These are phyloP conservation scores for Musca vetustissima DNA, from an alignment of 1,140 invertebrate species.

Conservation along the genomic window DNA sequence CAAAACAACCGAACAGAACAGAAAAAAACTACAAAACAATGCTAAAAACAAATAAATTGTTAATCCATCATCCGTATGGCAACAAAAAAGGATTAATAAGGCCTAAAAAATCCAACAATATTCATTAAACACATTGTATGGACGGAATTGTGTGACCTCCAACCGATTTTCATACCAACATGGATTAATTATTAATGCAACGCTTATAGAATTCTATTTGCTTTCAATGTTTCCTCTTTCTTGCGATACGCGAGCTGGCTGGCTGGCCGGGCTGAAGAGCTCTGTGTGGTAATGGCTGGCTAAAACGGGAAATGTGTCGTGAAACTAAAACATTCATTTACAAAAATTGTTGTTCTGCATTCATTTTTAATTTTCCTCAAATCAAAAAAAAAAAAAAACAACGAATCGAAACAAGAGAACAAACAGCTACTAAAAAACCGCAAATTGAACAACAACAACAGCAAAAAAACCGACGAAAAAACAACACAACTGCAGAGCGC, in stretches of 20 bases:
- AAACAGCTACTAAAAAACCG: too few species aligned
- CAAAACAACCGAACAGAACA: too few species aligned
- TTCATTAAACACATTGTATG: too few species aligned
- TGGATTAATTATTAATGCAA: constrained; percentile 20
- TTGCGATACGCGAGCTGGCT: too few species aligned
- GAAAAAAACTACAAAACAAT: background rate
- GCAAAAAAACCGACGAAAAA: background rate
- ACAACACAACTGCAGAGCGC: background rate
- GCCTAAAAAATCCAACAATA: constrained; percentile 7
- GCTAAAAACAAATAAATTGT: constrained; percentile 1
- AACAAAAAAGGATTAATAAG: constrained; percentile 19
- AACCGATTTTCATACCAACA: constrained; percentile 2
- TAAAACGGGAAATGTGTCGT: constrained; percentile 10
- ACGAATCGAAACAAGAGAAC: too few species aligned
- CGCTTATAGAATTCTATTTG: constrained; percentile 6
- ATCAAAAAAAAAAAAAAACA: background rate
- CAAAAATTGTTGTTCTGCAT: constrained; percentile 14
- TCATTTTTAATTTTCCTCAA: constrained; percentile 22
- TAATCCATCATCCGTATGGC: constrained; percentile 15
- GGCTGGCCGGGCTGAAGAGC: too few species aligned
- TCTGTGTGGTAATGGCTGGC: too few species aligned
- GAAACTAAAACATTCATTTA: constrained; percentile 21
- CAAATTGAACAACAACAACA: background rate
- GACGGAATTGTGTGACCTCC: constrained; percentile 7
- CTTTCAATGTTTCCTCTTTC: too few species aligned